Percentiles rank a stretch among this genome's conserved stretches.
phyloP scores from a whole-genome alignment of 2,113 vertebrate genomes.

The Pterocles orientalis region DNA sequence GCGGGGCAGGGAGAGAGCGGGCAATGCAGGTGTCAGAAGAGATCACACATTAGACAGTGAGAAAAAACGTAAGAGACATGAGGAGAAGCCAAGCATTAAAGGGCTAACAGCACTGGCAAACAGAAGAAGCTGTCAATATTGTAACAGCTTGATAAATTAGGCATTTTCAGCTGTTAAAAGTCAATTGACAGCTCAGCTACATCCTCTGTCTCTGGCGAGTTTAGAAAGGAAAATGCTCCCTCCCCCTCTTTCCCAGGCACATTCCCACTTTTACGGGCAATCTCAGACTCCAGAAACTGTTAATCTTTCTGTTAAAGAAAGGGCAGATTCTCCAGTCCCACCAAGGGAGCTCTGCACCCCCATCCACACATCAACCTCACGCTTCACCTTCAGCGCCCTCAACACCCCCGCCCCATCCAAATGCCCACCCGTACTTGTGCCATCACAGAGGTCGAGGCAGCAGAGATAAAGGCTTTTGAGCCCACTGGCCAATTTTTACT shows the following conservation, averaged over 20 bases:
- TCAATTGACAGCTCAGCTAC: not conserved
- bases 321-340: not conserved
- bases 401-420: not conserved
- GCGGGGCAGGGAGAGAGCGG: not conserved
- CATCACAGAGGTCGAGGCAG: not conserved
- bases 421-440: rapidly evolving
- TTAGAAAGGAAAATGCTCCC: not conserved
- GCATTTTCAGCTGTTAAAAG: slow-evolving; percentile 22
- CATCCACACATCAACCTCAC: rapidly evolving
- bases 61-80: not conserved
- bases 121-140: not conserved
- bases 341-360: not conserved
- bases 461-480: not conserved
- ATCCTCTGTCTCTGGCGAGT: not conserved
- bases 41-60: not conserved
- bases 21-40: not conserved
- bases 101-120: not conserved
- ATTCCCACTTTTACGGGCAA: not conserved
- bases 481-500: not conserved
- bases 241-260: not conserved
- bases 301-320: not conserved
- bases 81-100: not conserved
- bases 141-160: not conserved
- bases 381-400: not conserved
- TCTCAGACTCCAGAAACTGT: not conserved